Evolutionary conservation across 2,888 invertebrate species (phyloP).

Genomic region (Parelbella ahira): DNA sequence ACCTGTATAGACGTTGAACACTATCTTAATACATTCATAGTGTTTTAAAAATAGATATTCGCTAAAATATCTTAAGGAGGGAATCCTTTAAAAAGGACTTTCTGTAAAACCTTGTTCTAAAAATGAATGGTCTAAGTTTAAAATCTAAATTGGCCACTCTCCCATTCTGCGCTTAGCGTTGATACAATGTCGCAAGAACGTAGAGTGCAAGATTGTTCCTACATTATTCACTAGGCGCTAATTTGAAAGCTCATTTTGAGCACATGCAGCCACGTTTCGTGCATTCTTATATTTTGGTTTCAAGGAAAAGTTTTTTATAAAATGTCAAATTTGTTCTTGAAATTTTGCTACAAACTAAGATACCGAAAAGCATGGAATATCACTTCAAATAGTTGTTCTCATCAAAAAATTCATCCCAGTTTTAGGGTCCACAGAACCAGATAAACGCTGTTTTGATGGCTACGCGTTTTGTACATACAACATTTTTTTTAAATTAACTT

Average conservation of each 20-base stretch:
- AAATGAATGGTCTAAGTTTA: constrained; percentile 24
- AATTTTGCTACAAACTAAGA: too few relatives aligned
- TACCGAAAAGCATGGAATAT: too few relatives aligned
- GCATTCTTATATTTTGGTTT: constrained; percentile 17
- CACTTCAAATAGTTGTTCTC: too few relatives aligned
- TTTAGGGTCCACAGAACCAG: too few relatives aligned
- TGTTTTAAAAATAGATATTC: too few relatives aligned
- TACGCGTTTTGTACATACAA: too few relatives aligned
- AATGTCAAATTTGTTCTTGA: background rate
- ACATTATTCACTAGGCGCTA: constrained; percentile 35
- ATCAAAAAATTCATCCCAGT: too few relatives aligned
- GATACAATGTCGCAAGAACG: constrained; percentile 27
- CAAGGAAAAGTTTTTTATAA: constrained; percentile 5
- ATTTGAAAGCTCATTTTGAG: constrained; percentile 33
- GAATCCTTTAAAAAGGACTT: constrained; percentile 9
- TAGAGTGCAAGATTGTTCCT: constrained; percentile 31
- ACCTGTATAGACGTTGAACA: too few relatives aligned
- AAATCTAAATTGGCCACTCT: constrained; percentile 24
- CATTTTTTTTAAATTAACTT: too few relatives aligned
- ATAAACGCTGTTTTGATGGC: too few relatives aligned
- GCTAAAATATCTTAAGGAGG: constrained; percentile 1
- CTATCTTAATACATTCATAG: too few relatives aligned
- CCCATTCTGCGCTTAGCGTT: constrained; percentile 23
- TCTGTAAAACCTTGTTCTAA: constrained; percentile 18
- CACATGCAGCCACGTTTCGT: constrained; percentile 13